phyloP scores from a whole-genome alignment of 2,888 invertebrate genomes.

The Ophion ellenae region DNA sequence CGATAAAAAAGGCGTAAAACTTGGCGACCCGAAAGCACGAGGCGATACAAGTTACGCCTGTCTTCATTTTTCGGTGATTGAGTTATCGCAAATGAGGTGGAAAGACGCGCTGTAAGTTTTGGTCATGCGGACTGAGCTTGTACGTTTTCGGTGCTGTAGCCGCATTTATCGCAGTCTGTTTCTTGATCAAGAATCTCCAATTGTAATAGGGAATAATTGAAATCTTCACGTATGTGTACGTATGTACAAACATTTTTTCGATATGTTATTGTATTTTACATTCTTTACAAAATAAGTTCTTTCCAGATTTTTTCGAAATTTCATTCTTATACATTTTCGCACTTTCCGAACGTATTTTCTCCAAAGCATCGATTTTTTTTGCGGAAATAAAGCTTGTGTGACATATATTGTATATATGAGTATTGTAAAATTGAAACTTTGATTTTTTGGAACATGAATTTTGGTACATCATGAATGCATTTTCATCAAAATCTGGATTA shows the following conservation, averaged over 20 bases:
- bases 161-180: neutral
- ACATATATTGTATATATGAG: too few relatives aligned
- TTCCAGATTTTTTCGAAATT: too few relatives aligned
- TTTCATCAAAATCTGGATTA: too few relatives aligned
- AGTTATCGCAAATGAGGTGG: neutral
- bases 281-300: too few relatives aligned
- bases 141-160: neutral
- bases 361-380: too few relatives aligned
- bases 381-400: too few relatives aligned
- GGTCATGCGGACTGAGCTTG: neutral
- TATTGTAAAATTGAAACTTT: too few relatives aligned
- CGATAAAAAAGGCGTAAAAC: constrained; percentile 17
- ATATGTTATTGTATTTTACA: too few relatives aligned
- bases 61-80: neutral
- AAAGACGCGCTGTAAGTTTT: neutral
- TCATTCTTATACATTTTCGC: too few relatives aligned
- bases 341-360: too few relatives aligned
- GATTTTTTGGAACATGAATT: too few relatives aligned
- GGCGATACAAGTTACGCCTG: neutral
- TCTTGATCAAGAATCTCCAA: neutral
- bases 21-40: neutral
- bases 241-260: neutral
- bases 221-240: neutral
- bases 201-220: neutral
- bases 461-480: too few relatives aligned